Evolutionary conservation across 1,140 invertebrate species (phyloP).

Genomic region (Streblospio benedicti): DNA sequence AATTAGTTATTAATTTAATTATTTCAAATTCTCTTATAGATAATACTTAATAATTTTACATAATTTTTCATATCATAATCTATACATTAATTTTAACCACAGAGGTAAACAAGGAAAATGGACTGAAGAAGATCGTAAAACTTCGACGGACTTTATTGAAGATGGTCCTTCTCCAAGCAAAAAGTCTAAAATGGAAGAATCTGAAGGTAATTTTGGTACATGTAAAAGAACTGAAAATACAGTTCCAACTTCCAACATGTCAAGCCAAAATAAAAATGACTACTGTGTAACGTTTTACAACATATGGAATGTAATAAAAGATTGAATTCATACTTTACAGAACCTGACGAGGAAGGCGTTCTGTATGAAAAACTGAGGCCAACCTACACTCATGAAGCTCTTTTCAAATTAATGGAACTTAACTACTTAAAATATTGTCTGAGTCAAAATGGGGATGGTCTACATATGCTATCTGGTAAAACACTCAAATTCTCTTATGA

Average conservation of each 20-base stretch:
- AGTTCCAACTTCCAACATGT: too few relatives aligned
- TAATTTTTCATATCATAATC: neutral
- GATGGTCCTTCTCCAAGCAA: too few relatives aligned
- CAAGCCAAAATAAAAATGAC: too few relatives aligned
- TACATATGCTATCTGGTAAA: slow-evolving; percentile 68
- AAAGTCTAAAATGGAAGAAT: too few relatives aligned
- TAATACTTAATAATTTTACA: neutral
- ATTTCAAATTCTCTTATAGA: neutral
- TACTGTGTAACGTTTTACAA: too few relatives aligned
- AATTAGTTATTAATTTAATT: neutral
- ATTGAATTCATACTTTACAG: too few relatives aligned
- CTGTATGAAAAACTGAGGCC: slow-evolving; percentile 1
- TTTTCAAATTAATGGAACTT: slow-evolving; percentile 24
- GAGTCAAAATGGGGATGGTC: slow-evolving; percentile 77
- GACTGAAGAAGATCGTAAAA: slow-evolving; percentile 33
- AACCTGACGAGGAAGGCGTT: neutral
- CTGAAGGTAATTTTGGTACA: too few relatives aligned
- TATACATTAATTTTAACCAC: neutral
- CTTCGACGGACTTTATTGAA: too few relatives aligned
- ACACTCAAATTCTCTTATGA: neutral
- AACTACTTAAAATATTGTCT: slow-evolving; percentile 28
- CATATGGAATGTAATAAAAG: too few relatives aligned
- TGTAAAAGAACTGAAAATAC: too few relatives aligned
- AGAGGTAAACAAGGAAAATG: slow-evolving; percentile 55
- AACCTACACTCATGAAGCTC: slow-evolving; percentile 36